Conservation (phyloP, 2,888 invertebrate genomes). For the Trichopria drosophilae region DNA sequence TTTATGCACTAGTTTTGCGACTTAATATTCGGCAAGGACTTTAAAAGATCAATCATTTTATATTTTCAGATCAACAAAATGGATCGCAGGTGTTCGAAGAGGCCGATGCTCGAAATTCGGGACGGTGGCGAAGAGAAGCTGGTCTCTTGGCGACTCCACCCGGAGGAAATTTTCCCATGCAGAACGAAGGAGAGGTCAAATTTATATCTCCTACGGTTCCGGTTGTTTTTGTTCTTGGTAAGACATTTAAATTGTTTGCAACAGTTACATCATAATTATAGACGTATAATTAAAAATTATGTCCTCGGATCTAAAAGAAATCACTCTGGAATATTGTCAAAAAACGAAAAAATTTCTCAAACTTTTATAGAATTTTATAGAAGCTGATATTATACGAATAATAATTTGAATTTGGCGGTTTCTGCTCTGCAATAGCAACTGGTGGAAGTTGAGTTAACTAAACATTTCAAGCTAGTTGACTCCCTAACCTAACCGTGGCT, state of each 20-base stretch:
- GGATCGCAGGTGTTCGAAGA: conserved; percentile 66
- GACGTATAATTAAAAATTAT: neutral
- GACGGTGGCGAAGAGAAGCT: conserved; percentile 60
- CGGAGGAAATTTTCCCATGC: conserved; percentile 74
- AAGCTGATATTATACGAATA: too few species aligned
- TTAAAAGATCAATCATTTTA: too few species aligned
- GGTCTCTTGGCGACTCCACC: conserved; percentile 66
- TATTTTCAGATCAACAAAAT: conserved; percentile 73
- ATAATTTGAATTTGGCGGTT: too few species aligned
- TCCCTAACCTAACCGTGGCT: too few species aligned
- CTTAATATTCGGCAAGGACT: too few species aligned
- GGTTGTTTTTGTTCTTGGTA: conserved; percentile 85
- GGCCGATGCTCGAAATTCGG: conserved; percentile 56
- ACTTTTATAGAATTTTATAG: too few species aligned
- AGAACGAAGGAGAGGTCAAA: conserved; percentile 78
- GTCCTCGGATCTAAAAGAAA: neutral
- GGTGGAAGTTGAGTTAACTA: too few species aligned
- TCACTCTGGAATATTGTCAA: neutral
- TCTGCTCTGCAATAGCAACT: too few species aligned
- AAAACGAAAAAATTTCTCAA: too few species aligned
- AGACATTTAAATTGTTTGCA: conserved; percentile 42
- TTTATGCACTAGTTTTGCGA: too few species aligned
- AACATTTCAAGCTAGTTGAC: too few species aligned
- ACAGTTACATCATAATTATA: neutral
- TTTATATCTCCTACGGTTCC: conserved; percentile 85